Conservation (phyloP, 2,113 vertebrate species). For the Nothobranchius kuhntae region DNA sequence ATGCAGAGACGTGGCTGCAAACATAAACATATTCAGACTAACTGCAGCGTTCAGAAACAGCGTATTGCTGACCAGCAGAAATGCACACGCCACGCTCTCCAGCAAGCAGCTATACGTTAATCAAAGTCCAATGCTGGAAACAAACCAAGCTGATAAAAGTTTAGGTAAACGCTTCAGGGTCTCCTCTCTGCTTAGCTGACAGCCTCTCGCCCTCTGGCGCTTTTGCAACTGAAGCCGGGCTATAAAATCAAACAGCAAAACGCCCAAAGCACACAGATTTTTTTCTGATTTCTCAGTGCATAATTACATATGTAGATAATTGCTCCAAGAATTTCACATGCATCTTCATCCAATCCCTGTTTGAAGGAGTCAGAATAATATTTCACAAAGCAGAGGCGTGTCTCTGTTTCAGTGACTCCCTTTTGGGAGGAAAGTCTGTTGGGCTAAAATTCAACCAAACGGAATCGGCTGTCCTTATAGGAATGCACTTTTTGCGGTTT, state of each 20-base stretch:
- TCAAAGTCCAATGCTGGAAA: conserved; percentile 45
- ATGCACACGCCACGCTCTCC: conserved; percentile 20
- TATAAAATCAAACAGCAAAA: conserved; percentile 2
- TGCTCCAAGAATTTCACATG: not conserved
- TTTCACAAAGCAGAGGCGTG: conserved; percentile 10
- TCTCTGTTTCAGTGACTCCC: conserved; percentile 20
- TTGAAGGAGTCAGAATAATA: conserved; percentile 37
- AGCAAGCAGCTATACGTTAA: conserved; percentile 54
- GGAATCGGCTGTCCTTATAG: too few species aligned
- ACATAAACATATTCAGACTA: conserved; percentile 22
- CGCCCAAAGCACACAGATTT: not conserved
- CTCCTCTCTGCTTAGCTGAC: conserved; percentile 22
- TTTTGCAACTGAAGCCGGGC: conserved; percentile 7
- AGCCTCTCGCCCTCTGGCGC: not conserved
- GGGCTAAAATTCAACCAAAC: too few species aligned
- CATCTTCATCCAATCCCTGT: conserved; percentile 23
- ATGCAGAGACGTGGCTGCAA: conserved; percentile 2
- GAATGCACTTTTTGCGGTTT: too few species aligned
- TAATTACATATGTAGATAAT: conserved; percentile 21
- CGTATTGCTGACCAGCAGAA: conserved; percentile 25
- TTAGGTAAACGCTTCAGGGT: conserved; percentile 36
- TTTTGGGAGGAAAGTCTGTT: conserved; percentile 29
- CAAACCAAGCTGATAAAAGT: conserved; percentile 45
- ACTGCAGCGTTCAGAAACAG: conserved; percentile 2
- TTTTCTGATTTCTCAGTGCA: not conserved